phyloP scores from a whole-genome alignment of 2,888 invertebrate genomes.

The Heteropelma amictum region DNA sequence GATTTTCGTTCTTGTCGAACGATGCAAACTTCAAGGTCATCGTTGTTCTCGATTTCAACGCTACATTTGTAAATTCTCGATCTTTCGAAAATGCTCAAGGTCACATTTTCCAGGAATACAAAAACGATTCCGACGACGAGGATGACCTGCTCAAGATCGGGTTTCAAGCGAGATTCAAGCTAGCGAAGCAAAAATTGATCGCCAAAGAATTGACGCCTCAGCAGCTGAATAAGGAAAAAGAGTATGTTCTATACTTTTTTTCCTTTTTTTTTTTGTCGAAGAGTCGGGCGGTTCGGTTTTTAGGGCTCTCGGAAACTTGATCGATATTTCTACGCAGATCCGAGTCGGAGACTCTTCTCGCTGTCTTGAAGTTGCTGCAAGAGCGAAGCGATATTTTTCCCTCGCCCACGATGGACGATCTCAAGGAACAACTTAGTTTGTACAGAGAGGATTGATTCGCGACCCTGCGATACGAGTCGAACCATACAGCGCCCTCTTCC shows the following conservation, averaged over 20 bases:
- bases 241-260: too few species aligned
- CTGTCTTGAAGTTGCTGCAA: slow-evolving; percentile 54
- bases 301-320: not conserved
- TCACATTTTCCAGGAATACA: slow-evolving; percentile 31
- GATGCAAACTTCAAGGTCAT: too few species aligned
- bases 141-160: slow-evolving; percentile 46
- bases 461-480: slow-evolving; percentile 5
- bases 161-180: slow-evolving; percentile 57
- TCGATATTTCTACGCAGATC: slow-evolving; percentile 39
- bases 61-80: too few species aligned
- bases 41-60: not conserved
- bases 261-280: not conserved
- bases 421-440: slow-evolving; percentile 56
- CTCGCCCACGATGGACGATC: slow-evolving; percentile 56
- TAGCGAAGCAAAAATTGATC: slow-evolving; percentile 56
- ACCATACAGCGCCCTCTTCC: too few species aligned
- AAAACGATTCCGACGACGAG: slow-evolving; percentile 19
- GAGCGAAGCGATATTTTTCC: slow-evolving; percentile 55
- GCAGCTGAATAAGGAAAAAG: slow-evolving; percentile 57
- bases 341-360: slow-evolving; percentile 54
- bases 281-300: not conserved
- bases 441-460: slow-evolving; percentile 52
- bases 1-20: too few species aligned
- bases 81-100: too few species aligned
- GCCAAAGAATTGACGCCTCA: slow-evolving; percentile 54